Evolutionary conservation across 2,113 vertebrate species (phyloP).

Genomic region (Petaurus breviceps): DNA sequence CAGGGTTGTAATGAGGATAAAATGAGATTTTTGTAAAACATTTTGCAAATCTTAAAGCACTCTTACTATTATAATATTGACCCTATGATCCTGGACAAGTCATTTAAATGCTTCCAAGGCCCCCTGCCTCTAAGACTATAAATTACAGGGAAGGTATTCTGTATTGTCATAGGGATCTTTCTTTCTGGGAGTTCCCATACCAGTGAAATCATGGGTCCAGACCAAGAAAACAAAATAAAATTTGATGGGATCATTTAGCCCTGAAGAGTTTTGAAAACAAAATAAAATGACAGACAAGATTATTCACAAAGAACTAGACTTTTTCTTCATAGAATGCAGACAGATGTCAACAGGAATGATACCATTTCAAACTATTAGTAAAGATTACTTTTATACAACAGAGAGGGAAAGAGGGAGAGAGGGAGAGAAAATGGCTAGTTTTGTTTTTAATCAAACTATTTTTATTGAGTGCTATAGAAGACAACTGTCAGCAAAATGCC

Average conservation of each 20-base stretch:
- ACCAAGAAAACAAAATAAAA: neutral
- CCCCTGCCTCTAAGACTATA: neutral
- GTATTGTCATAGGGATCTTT: neutral
- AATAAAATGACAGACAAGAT: neutral
- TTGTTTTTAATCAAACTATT: neutral
- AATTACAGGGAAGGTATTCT: neutral
- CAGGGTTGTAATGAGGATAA: neutral
- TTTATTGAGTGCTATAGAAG: neutral
- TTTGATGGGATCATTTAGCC: too few species aligned
- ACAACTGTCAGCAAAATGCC: neutral
- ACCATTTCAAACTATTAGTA: neutral
- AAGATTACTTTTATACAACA: neutral
- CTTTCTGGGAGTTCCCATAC: neutral
- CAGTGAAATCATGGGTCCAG: neutral
- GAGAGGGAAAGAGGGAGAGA: too few species aligned
- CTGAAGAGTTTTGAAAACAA: too few species aligned
- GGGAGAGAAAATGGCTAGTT: neutral
- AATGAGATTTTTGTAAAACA: neutral
- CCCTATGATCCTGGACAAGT: neutral
- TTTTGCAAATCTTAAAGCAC: too few species aligned
- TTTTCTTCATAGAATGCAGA: neutral
- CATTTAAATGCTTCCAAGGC: neutral
- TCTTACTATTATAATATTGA: neutral
- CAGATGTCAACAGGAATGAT: neutral
- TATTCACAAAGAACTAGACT: neutral